Percentiles rank a stretch among this genome's conserved stretches.
Conservation (phyloP, 1,140 invertebrate species). For the Drosophila erecta region DNA sequence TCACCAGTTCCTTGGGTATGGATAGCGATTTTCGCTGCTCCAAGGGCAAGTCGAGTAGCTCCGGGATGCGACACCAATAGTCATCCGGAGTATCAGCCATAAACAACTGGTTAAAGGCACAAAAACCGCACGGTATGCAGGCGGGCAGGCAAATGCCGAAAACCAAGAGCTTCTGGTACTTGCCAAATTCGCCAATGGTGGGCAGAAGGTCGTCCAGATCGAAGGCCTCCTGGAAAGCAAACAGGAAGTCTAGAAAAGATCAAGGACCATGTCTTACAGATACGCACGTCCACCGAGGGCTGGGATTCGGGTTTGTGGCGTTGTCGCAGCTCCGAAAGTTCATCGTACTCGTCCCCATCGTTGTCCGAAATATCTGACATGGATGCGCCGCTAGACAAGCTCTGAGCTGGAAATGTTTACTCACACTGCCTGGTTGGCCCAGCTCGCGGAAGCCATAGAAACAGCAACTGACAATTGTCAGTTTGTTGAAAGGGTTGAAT, state of each 20-base stretch:
- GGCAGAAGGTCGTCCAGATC: conserved; percentile 94
- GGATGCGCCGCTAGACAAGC: conserved; percentile 23
- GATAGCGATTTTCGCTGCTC: conserved; percentile 87
- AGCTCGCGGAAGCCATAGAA: conserved; percentile 23
- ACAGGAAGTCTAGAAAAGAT: background rate
- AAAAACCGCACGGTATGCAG: conserved; percentile 94
- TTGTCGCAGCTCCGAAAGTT: conserved; percentile 67
- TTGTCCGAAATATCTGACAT: conserved; percentile 66
- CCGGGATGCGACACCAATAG: conserved; percentile 92
- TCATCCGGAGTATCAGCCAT: conserved; percentile 91
- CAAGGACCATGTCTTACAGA: background rate
- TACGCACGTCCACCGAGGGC: conserved; percentile 60
- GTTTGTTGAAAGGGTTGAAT: conserved; percentile 24
- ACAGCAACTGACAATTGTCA: conserved; percentile 23
- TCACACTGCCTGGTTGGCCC: conserved; percentile 16
- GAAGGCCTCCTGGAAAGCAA: conserved; percentile 85
- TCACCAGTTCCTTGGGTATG: conserved; percentile 87
- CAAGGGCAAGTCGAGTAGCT: conserved; percentile 86
- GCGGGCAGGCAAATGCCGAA: conserved; percentile 95
- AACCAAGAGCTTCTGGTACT: conserved; percentile 93
- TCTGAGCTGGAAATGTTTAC: conserved; percentile 30
- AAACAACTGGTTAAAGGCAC: conserved; percentile 95
- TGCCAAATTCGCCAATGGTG: conserved; percentile 94
- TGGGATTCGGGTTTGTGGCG: conserved; percentile 48
- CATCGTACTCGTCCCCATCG: conserved; percentile 70